A percentile compares a stretch with the other conserved stretches of the same genome.
These are phyloP conservation scores for Otolemur garnettii DNA, from an alignment of 2,113 vertebrate genomes.

Conservation along the genomic window DNA sequence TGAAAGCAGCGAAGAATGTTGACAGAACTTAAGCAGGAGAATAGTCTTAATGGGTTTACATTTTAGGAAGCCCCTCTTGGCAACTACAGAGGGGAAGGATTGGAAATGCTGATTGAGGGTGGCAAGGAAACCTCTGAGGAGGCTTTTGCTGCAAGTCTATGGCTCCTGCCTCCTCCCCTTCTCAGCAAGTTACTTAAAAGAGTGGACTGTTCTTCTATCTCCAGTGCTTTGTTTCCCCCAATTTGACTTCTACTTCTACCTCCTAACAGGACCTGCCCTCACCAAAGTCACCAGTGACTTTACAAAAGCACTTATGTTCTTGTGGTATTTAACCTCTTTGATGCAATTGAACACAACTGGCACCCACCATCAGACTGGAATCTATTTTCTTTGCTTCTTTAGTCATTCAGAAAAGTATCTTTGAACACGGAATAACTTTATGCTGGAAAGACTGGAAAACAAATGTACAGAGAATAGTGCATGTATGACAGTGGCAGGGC, in stretches of 20 bases:
- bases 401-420: conserved; percentile 6
- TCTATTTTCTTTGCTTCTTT: not conserved
- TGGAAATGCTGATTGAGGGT: not conserved
- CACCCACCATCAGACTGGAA: not conserved
- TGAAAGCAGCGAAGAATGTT: not conserved
- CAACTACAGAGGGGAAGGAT: not conserved
- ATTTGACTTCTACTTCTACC: not conserved
- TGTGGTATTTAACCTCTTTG: not conserved
- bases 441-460: not conserved
- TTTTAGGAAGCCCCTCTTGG: not conserved
- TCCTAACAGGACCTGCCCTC: not conserved
- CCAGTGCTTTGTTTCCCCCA: not conserved
- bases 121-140: not conserved
- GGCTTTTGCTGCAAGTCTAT: not conserved
- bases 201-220: not conserved
- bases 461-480: not conserved
- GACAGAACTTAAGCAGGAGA: not conserved
- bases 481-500: not conserved
- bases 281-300: not conserved
- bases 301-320: not conserved
- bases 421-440: not conserved
- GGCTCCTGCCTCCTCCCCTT: not conserved
- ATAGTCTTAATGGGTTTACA: not conserved
- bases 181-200: conserved; percentile 18
- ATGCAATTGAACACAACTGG: not conserved